A percentile compares a stretch with the other conserved stretches of the same genome.
Conservation (phyloP, 2,797 vertebrate genomes). For the Malacoctenus gilli region DNA sequence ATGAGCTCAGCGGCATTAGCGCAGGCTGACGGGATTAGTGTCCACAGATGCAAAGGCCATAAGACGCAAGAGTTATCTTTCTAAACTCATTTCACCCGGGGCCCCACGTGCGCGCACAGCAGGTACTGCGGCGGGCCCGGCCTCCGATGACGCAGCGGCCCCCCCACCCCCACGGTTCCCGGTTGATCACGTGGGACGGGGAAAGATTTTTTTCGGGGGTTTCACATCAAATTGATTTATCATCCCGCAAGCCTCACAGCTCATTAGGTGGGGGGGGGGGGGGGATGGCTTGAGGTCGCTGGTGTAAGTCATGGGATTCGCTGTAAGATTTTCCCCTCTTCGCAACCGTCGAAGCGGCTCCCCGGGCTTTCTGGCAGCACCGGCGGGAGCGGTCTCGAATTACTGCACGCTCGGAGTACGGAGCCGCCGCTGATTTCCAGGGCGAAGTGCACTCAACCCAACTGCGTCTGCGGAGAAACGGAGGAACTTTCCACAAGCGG, state of each 20-base stretch:
- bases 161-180: not conserved
- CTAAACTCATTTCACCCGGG: conserved; percentile 20
- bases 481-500: too few relatives aligned
- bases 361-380: too few relatives aligned
- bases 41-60: conserved; percentile 15
- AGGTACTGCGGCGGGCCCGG: too few relatives aligned
- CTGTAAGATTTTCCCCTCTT: conserved; percentile 10
- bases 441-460: too few relatives aligned
- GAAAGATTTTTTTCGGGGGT: conserved; percentile 1
- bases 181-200: conserved; percentile 2
- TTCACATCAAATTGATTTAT: conserved; percentile 26
- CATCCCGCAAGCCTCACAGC: not conserved
- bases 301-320: conserved; percentile 36
- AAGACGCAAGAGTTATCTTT: conserved; percentile 25
- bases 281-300: conserved; percentile 20
- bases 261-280: conserved; percentile 31
- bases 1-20: conserved; percentile 14
- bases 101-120: too few relatives aligned
- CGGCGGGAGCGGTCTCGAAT: too few relatives aligned
- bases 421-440: too few relatives aligned
- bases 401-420: too few relatives aligned
- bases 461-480: too few relatives aligned
- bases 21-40: conserved; percentile 28
- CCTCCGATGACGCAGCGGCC: too few relatives aligned
- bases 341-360: too few relatives aligned